Conservation (phyloP, 2,113 vertebrate genomes). For the Coregonus clupeaformis region DNA sequence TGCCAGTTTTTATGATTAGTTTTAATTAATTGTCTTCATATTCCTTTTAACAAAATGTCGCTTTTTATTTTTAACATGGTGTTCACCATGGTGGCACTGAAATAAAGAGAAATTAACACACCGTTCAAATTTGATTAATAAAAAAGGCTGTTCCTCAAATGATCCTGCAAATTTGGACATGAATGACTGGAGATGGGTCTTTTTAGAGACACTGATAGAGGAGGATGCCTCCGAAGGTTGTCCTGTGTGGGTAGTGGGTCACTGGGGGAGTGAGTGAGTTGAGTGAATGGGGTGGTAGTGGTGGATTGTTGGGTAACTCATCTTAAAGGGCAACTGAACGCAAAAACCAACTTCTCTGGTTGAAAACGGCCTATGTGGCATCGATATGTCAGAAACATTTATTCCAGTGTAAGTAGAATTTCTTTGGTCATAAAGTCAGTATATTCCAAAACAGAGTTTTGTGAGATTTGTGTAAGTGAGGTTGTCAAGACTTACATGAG, state of each 20-base stretch:
- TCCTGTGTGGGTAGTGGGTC: not conserved
- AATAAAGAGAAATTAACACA: conserved; percentile 79
- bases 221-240: not conserved
- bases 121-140: conserved; percentile 77
- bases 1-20: conserved; percentile 75
- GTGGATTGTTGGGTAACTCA: not conserved
- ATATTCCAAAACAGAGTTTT: too few species aligned
- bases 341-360: too few species aligned
- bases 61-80: conserved; percentile 73
- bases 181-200: conserved; percentile 52
- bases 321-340: too few species aligned
- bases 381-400: too few species aligned
- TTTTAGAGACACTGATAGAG: not conserved
- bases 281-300: not conserved
- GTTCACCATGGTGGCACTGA: conserved; percentile 75
- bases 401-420: too few species aligned
- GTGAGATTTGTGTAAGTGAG: too few species aligned
- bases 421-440: too few species aligned
- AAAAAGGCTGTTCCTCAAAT: conserved; percentile 77
- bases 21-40: conserved; percentile 69
- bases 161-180: conserved; percentile 61
- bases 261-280: not conserved
- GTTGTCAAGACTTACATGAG: too few species aligned
- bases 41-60: conserved; percentile 71
- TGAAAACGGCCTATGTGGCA: too few species aligned